Base-by-base conservation (phyloP, 2,797 vertebrate genomes). In the Tolypeutes matacus region DNA sequence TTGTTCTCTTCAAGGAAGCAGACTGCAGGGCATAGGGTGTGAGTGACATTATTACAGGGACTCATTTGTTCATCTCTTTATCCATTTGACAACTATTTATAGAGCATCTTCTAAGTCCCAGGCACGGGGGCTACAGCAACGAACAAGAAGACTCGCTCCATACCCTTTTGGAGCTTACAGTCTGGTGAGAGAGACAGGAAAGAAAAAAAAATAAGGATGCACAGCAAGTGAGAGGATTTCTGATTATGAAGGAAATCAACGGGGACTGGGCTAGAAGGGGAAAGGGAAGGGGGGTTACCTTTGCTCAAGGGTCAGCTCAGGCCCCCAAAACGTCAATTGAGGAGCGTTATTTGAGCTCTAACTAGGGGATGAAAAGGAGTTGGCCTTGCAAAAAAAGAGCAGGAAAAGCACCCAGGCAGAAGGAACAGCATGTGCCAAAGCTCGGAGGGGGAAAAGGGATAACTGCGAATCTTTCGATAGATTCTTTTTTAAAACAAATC, bases 1-100 rank as follows among this genome's bases (percentile, higher is more conserved):
- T 93, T 73, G 69, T 91, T 80, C 84, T 85, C 70, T 8, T 78
- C 42, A 39, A 17, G 84, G 90, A 89, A 91, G 83, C 78, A 67
- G 51, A 69, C 2, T 77, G 77, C 60, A 58, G 60, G 65, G 46
- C 67, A n/a, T 9, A 1, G 62, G 76, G 81, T 13, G 58, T 69
- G 70, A 80, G 49, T 62, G 87, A 39, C 64, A 60, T 51, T 42
- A 46, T 42, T 58, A 51, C 31, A 42, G 76, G 78, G 87, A 73
- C 58, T 80, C 20, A 1, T 39, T 60, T 8, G 65, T 72, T 80
- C 77, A 3, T 42, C 78, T 93, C 70, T 73, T 84, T 72, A 34
- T 62, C 64, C 78, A 34, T 15, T 39, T 69, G 73, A 65, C 83
- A 69, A 42, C 81, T 65, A 13, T 80, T 86, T 73, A 69, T 51